Base-by-base conservation (phyloP, 1,140 invertebrate species). In the Linepithema humile region DNA sequence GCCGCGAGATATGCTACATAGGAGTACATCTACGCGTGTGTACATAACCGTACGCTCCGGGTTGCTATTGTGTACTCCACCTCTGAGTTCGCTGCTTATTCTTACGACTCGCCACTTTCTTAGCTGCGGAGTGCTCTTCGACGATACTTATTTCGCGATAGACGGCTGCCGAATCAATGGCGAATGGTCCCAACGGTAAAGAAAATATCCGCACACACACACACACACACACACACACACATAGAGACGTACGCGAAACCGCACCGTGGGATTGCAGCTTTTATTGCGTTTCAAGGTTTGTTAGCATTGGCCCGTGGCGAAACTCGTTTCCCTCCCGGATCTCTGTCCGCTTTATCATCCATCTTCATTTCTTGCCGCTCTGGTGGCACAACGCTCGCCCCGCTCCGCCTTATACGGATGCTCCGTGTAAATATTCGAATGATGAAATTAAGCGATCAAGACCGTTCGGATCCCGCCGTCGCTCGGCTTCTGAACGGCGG, bases 281-380 rank as follows among this genome's bases (percentile, higher is more conserved):
- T 82, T 82, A 88, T 88, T 88, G 84, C 55, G 57, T 84, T 88
- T 88, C 38, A 69, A 88, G 67, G 83, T 88, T 88, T 88, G 82
- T 88, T 82, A 85, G 86, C 70, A 59, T 32, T 85, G 62, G 53
- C 48, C 53, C 1, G 10, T 40, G 48, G 84, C 74, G 69, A 86
- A 43, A 65, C 12, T 38, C 62, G n/a, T 20, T 29, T 29, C 23
- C 26, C 35, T 50, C n/a, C 32, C 60, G 10, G 26, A 64, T 43
- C 40, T 65, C 32, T 55, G 29, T 75, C 7, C 23, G 10, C 7
- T 69, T 32, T 45, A 35, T 74, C 75, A 80, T 57, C 20, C 53
- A 35, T 64, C 35, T 65, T 23, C 10, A 60, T 64, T 57, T 48
- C 40, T 53, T 45, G 35, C 55, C 7, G 20, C 53, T 57, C 50